A percentile compares a stretch with the other conserved stretches of the same genome.
Conservation (phyloP, 2,113 vertebrate species). For the Embiotoca jacksoni region DNA sequence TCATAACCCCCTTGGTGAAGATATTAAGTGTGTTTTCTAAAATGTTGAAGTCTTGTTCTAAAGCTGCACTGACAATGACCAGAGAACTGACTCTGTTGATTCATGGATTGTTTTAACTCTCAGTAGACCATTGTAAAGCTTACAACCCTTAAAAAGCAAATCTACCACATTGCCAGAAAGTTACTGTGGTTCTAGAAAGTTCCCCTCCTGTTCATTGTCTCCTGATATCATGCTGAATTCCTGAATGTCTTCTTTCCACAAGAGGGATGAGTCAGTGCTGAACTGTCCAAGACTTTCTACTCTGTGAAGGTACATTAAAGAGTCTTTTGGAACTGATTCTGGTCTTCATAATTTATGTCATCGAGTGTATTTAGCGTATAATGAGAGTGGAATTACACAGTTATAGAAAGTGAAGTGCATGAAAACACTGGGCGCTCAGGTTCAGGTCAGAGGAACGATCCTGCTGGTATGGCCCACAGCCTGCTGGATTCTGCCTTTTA, state of each 20-base stretch:
- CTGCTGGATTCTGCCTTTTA: constrained; percentile 82
- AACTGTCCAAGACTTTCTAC: constrained; percentile 8
- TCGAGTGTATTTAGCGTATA: constrained; percentile 12
- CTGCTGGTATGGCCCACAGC: constrained; percentile 50
- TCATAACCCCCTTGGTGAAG: too few species aligned
- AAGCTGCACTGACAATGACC: constrained; percentile 11
- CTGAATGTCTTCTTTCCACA: constrained; percentile 20
- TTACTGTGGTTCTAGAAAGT: constrained; percentile 14
- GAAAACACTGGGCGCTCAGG: constrained; percentile 30
- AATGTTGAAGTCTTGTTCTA: background rate
- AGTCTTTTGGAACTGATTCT: background rate
- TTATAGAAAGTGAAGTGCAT: constrained; percentile 17
- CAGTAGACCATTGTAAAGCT: constrained; percentile 7
- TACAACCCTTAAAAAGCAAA: constrained; percentile 3
- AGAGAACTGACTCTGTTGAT: background rate
- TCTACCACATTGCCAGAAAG: constrained; percentile 24
- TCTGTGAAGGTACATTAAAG: background rate
- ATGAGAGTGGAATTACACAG: background rate
- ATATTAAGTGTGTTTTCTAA: background rate
- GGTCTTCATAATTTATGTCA: constrained; percentile 8
- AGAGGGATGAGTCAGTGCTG: constrained; percentile 19
- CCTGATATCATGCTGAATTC: constrained; percentile 38
- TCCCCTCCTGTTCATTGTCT: constrained; percentile 39
- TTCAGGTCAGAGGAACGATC: constrained; percentile 69
- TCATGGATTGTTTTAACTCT: background rate